Evolutionary conservation across 2,113 vertebrate species (phyloP).

Genomic region (Phodopus roborovskii): DNA sequence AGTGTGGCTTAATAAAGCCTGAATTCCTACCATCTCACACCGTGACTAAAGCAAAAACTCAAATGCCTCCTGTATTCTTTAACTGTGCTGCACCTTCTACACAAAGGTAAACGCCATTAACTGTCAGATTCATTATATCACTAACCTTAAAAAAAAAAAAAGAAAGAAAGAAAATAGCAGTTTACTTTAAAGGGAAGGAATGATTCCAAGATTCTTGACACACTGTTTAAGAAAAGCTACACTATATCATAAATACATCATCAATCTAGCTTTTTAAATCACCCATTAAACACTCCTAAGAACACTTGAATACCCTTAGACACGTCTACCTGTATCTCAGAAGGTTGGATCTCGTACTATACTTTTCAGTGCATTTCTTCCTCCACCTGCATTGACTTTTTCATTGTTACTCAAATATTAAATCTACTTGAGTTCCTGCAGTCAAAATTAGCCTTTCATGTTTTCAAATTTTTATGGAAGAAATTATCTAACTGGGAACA

Average conservation of each 20-base stretch:
- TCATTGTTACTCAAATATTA: constrained; percentile 1
- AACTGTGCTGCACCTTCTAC: neutral
- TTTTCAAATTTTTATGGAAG: constrained; percentile 19
- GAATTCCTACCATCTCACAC: neutral
- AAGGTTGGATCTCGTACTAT: neutral
- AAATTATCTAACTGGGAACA: neutral
- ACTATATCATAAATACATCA: neutral
- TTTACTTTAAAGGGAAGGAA: neutral
- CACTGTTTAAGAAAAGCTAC: neutral
- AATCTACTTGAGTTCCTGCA: neutral
- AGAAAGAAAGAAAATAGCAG: neutral
- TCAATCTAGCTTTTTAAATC: constrained; percentile 26
- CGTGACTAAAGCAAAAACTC: neutral
- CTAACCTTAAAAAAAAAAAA: neutral
- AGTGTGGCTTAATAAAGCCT: neutral
- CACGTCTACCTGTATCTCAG: neutral
- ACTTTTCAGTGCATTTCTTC: neutral
- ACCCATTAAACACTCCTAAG: neutral
- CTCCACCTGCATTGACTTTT: neutral
- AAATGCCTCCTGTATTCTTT: neutral
- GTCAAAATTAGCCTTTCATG: neutral
- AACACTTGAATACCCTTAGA: neutral
- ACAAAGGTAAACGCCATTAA: neutral
- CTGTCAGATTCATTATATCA: neutral
- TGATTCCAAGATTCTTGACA: neutral